These are phyloP conservation scores for Ennomos quercinarius DNA, from an alignment of 2,888 invertebrate genomes.

Conservation along the genomic window DNA sequence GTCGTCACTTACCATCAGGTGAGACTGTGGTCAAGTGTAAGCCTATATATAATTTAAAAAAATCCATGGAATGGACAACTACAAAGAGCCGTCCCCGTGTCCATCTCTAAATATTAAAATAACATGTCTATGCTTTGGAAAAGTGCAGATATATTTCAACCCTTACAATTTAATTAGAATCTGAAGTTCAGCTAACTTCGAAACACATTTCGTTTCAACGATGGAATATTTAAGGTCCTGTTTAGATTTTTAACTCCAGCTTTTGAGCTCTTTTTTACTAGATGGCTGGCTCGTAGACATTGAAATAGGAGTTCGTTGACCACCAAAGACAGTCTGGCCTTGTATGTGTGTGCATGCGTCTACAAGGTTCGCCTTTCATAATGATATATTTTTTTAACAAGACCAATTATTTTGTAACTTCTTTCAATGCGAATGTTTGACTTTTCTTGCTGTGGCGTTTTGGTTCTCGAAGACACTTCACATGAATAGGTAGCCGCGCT, in stretches of 20 bases:
- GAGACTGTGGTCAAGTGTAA: too few relatives aligned
- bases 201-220: neutral
- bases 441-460: slow-evolving; percentile 1
- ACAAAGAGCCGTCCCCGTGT: too few relatives aligned
- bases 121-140: too few relatives aligned
- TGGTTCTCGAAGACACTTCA: slow-evolving; percentile 8
- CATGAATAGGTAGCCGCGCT: slow-evolving; percentile 26
- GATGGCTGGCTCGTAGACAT: slow-evolving; percentile 57
- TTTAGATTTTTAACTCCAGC: slow-evolving; percentile 40
- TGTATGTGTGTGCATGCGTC: slow-evolving; percentile 62
- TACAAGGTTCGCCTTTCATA: slow-evolving; percentile 44
- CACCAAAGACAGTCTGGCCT: slow-evolving; percentile 70
- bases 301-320: slow-evolving; percentile 66
- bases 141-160: too few relatives aligned
- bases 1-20: too few relatives aligned
- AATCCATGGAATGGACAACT: too few relatives aligned
- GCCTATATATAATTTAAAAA: too few relatives aligned
- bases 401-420: slow-evolving; percentile 22
- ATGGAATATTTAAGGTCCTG: slow-evolving; percentile 27
- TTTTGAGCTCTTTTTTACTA: slow-evolving; percentile 56
- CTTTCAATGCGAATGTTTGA: slow-evolving; percentile 5
- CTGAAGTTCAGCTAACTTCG: too few relatives aligned
- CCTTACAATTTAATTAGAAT: too few relatives aligned
- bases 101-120: too few relatives aligned
- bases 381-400: slow-evolving; percentile 25